Evolutionary conservation across 2,888 invertebrate species (phyloP).

Genomic region (Drosophila fulvimacula): DNA sequence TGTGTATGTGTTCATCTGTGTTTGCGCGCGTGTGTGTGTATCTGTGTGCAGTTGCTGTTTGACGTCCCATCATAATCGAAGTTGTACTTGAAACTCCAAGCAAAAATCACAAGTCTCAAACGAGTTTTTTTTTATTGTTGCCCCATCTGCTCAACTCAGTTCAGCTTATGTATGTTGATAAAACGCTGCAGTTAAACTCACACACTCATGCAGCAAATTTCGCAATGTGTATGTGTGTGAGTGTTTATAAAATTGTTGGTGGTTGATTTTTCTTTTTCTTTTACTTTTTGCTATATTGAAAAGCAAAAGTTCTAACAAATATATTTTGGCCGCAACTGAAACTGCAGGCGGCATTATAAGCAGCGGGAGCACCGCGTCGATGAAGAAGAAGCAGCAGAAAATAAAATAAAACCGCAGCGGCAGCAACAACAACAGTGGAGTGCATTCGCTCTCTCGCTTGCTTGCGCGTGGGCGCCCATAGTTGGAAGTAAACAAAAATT

Average conservation of each 20-base stretch:
- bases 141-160: slow-evolving; percentile 32
- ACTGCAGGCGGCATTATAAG: slow-evolving; percentile 48
- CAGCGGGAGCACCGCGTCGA: slow-evolving; percentile 17
- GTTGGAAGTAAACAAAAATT: slow-evolving; percentile 63
- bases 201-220: slow-evolving; percentile 27
- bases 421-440: slow-evolving; percentile 33
- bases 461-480: slow-evolving; percentile 32
- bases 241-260: slow-evolving; percentile 48
- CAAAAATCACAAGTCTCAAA: slow-evolving; percentile 59
- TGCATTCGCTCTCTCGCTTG: slow-evolving; percentile 23
- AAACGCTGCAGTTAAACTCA: slow-evolving; percentile 34
- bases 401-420: neutral
- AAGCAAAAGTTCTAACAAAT: slow-evolving; percentile 71
- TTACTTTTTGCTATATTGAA: slow-evolving; percentile 50
- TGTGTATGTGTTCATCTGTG: neutral
- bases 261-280: slow-evolving; percentile 61
- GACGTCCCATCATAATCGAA: slow-evolving; percentile 45
- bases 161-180: slow-evolving; percentile 44
- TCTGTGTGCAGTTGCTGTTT: slow-evolving; percentile 25
- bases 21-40: slow-evolving; percentile 10
- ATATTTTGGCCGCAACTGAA: slow-evolving; percentile 49
- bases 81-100: slow-evolving; percentile 36
- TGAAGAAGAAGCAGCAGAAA: slow-evolving; percentile 10
- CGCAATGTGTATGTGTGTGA: slow-evolving; percentile 40
- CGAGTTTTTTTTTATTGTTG: slow-evolving; percentile 47